Evolutionary conservation across 2,797 vertebrate species (phyloP), one percentile per base, ranked within the genome.

Genomic region (Gobionotothen gibberifrons): DNA sequence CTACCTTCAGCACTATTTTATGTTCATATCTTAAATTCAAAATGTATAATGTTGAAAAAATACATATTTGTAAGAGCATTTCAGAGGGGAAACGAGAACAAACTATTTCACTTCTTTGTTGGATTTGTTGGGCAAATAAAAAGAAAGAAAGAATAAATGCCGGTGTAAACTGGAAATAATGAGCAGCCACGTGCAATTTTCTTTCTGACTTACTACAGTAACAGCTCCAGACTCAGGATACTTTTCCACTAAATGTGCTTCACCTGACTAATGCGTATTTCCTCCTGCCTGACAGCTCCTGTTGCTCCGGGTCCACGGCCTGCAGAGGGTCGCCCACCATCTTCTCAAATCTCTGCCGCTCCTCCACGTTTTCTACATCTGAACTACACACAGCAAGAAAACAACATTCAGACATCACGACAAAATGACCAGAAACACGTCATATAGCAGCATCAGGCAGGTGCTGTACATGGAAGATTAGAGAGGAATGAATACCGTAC

Each of bases 231-330:
- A 36, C 32, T 36, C 32, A 36, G 32, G 32, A 36, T 36, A 36
- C 26, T 36, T 36, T 36, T 9, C 8, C 32, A 36, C 8, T 36
- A 36, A 6, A 36, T 36, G 32, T 36, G 32, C 3, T 42, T 55
- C 40, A 94, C 94, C 93, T 89, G 81, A 93, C 83, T 9, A 94
- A 69, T 0, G 36, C 68, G 0, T 88, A 73, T 49, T 91, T 95
- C 79, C 72, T 92, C 29, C 82, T 72, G 40, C 68, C 69, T 1
- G 81, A 16, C 1, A 44, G 26, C 4, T 91, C 89, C 2, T 60
- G 74, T 1, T 87, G 82, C 13, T 93, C 89, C 14, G 5, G 62
- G 2, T 92, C 88, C 0, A 67, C 68, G 4, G 69, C 36, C 52
- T 78, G 85, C 54, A 46, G 67, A 2, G 51, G 16, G 29, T 90